These are phyloP conservation scores for Monochamus saltuarius DNA, from an alignment of 1,140 invertebrate genomes.

Conservation along the genomic window DNA sequence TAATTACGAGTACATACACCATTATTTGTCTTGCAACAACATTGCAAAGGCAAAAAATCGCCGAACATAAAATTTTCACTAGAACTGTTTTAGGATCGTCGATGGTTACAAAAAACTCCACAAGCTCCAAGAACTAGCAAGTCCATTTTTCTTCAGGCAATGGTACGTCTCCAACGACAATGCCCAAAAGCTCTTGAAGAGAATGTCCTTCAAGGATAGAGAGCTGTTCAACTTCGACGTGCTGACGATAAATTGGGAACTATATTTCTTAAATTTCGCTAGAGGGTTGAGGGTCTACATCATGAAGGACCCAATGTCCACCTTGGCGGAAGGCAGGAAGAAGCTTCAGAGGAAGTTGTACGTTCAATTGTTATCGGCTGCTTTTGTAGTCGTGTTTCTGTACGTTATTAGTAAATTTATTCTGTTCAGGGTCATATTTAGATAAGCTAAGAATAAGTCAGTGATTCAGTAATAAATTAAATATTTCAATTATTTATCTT, in stretches of 20 bases:
- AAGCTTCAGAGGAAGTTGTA: constrained; percentile 19
- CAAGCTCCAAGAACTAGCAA: constrained; percentile 67
- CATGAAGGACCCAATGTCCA: constrained; percentile 60
- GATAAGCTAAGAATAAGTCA: not conserved
- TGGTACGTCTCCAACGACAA: constrained; percentile 75
- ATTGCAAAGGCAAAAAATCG: too few relatives aligned
- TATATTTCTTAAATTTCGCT: constrained; percentile 60
- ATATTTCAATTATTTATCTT: too few relatives aligned
- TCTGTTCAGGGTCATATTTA: constrained; percentile 21
- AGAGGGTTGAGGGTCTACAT: constrained; percentile 60
- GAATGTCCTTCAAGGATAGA: constrained; percentile 62
- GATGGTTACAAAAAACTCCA: constrained; percentile 72
- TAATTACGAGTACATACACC: too few relatives aligned
- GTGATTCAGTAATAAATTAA: too few relatives aligned
- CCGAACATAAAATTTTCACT: too few relatives aligned
- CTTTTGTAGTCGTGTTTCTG: constrained; percentile 8
- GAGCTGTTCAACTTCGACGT: constrained; percentile 63
- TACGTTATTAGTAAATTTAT: constrained; percentile 26
- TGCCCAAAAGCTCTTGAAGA: constrained; percentile 60
- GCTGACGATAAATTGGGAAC: constrained; percentile 58
- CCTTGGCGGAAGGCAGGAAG: constrained; percentile 41
- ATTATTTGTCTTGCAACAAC: too few relatives aligned
- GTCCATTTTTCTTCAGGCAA: constrained; percentile 69
- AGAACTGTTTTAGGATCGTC: constrained; percentile 59
- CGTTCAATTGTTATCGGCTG: constrained; percentile 8